Conservation (phyloP, 2,113 vertebrate genomes). For the Eidolon helvum region DNA sequence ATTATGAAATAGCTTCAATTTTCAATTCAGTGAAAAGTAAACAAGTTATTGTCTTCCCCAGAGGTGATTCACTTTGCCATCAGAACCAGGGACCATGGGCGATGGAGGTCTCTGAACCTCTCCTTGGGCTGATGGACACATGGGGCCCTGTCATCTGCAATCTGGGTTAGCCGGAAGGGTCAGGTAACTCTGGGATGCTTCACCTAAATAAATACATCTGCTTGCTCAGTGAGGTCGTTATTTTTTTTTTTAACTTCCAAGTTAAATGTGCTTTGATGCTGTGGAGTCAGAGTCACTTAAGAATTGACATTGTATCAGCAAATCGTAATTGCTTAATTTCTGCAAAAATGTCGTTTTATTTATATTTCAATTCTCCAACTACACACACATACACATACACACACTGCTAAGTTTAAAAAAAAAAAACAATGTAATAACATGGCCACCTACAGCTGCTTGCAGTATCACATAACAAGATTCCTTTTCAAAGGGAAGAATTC, state of each 20-base stretch:
- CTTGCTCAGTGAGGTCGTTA: background rate
- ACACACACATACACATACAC: background rate
- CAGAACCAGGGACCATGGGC: slow-evolving; percentile 48
- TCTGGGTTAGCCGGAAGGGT: slow-evolving; percentile 24
- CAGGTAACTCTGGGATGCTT: background rate
- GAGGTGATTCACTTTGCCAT: slow-evolving; percentile 75
- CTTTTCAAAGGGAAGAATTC: background rate
- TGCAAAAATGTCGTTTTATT: slow-evolving; percentile 58
- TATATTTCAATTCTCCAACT: background rate
- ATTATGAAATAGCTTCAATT: slow-evolving; percentile 82
- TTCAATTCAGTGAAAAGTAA: slow-evolving; percentile 80
- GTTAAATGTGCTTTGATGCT: slow-evolving; percentile 26
- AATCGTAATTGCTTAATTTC: slow-evolving; percentile 65
- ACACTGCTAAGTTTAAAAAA: slow-evolving; percentile 45
- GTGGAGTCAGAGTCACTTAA: background rate
- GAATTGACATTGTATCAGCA: slow-evolving; percentile 27
- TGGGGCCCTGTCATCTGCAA: background rate
- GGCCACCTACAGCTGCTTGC: slow-evolving; percentile 35
- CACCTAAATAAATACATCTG: slow-evolving; percentile 53
- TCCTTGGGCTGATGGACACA: background rate
- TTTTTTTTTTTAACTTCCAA: slow-evolving; percentile 21
- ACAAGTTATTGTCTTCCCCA: slow-evolving; percentile 78
- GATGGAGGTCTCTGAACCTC: background rate
- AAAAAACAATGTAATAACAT: slow-evolving; percentile 50
- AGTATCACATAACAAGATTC: background rate